Conservation (phyloP, 2,888 invertebrate genomes). For the Osmoderma eremita region DNA sequence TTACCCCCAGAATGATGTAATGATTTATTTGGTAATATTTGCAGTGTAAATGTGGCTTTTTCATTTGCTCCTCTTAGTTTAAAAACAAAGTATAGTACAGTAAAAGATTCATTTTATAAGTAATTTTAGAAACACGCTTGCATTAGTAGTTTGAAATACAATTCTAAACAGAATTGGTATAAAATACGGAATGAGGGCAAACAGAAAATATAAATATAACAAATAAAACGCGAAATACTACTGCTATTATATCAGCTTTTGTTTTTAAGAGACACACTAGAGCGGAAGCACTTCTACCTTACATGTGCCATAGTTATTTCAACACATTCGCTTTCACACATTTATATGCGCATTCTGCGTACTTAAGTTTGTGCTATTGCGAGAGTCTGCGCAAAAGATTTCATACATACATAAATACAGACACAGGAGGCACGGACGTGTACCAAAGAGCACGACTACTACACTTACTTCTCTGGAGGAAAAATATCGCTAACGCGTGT, state of each 20-base stretch:
- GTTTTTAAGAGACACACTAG: background rate
- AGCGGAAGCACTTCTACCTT: slow-evolving; percentile 8
- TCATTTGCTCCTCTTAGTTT: too few relatives aligned
- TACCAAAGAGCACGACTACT: background rate
- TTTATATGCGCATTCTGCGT: slow-evolving; percentile 1
- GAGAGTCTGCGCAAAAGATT: slow-evolving; percentile 1
- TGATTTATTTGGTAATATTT: too few relatives aligned
- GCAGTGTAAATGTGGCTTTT: too few relatives aligned
- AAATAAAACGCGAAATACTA: too few relatives aligned
- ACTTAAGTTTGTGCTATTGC: background rate
- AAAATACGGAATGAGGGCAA: background rate
- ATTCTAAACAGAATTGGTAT: slow-evolving; percentile 19
- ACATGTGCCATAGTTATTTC: slow-evolving; percentile 30
- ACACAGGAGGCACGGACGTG: background rate
- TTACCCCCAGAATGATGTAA: too few relatives aligned
- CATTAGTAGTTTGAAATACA: too few relatives aligned
- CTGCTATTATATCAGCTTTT: background rate
- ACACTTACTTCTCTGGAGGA: slow-evolving; percentile 16
- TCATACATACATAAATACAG: slow-evolving; percentile 3
- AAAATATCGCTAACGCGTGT: slow-evolving; percentile 30
- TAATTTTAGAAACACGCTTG: too few relatives aligned
- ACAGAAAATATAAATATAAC: too few relatives aligned
- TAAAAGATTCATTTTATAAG: too few relatives aligned
- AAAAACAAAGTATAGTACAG: too few relatives aligned
- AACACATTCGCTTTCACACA: slow-evolving; percentile 15